Percentiles rank a stretch among this genome's conserved stretches.
Evolutionary conservation across 2,888 invertebrate genomes (phyloP).

Genomic region (Acheta domesticus): DNA sequence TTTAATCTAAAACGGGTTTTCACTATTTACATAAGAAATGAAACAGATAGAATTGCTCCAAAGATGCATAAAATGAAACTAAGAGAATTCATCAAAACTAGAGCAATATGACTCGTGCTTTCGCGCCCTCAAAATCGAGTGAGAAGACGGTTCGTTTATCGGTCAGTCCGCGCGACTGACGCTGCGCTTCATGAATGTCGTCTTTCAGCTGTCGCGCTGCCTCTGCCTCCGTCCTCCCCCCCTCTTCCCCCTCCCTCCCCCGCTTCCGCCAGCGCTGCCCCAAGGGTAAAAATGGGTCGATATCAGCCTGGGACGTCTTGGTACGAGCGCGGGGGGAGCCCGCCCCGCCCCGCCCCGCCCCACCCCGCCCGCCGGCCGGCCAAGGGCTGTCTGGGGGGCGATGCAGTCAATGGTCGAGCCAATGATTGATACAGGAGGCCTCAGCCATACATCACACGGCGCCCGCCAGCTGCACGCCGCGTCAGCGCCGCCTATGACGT

Average conservation of each 20-base stretch:
- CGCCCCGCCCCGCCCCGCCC: neutral
- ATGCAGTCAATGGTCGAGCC: conserved; percentile 3
- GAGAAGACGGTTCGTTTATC: too few relatives aligned
- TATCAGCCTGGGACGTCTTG: conserved; percentile 10
- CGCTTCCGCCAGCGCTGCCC: neutral
- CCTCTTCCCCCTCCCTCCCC: neutral
- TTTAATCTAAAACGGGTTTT: too few relatives aligned
- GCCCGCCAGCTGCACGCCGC: neutral
- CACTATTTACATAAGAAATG: too few relatives aligned
- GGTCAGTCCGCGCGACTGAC: too few relatives aligned
- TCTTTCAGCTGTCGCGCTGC: too few relatives aligned
- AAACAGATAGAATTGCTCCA: too few relatives aligned
- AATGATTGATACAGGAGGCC: conserved; percentile 1
- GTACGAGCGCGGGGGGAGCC: neutral
- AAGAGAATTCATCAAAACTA: too few relatives aligned
- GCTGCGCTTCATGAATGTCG: too few relatives aligned
- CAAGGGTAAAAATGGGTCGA: neutral
- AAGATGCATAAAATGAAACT: too few relatives aligned
- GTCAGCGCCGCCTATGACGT: neutral
- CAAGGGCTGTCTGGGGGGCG: neutral
- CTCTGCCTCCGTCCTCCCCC: neutral
- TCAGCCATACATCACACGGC: neutral
- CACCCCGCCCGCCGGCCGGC: neutral
- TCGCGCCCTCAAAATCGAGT: too few relatives aligned
- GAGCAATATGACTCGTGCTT: too few relatives aligned